phyloP scores from a whole-genome alignment of 1,140 invertebrate genomes.

The Zaprionus camerounensis region DNA sequence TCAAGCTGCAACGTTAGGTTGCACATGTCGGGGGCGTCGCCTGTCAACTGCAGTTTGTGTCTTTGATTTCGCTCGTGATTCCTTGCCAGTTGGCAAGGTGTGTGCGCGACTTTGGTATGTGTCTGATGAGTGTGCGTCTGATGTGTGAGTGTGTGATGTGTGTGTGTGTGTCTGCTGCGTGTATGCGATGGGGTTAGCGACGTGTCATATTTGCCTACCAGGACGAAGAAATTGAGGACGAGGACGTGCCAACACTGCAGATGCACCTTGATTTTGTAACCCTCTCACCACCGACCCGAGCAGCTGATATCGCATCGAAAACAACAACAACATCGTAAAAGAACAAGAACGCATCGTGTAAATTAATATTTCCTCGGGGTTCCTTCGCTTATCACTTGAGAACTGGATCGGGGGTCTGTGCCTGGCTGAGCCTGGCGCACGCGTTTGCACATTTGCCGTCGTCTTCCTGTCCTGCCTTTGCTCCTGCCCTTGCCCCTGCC shows the following conservation, averaged over 20 bases:
- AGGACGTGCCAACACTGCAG: slow-evolving; percentile 65
- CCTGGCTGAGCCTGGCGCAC: slow-evolving; percentile 47
- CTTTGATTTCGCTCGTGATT: slow-evolving; percentile 71
- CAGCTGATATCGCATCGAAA: slow-evolving; percentile 56
- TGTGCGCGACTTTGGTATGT: slow-evolving; percentile 5
- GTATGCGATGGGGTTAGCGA: slow-evolving; percentile 60
- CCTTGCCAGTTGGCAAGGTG: slow-evolving; percentile 42
- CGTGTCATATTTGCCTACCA: slow-evolving; percentile 52
- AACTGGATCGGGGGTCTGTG: slow-evolving; percentile 6
- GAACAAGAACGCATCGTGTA: slow-evolving; percentile 52
- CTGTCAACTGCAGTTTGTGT: slow-evolving; percentile 68
- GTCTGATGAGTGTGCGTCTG: slow-evolving; percentile 1
- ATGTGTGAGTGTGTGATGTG: slow-evolving; percentile 9
- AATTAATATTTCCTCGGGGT: slow-evolving; percentile 76
- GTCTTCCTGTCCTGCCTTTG: slow-evolving; percentile 49
- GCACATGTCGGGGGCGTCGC: slow-evolving; percentile 73
- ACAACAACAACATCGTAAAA: not conserved
- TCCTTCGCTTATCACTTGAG: slow-evolving; percentile 60
- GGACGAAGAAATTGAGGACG: slow-evolving; percentile 36
- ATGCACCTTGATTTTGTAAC: slow-evolving; percentile 59
- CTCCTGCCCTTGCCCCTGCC: slow-evolving; percentile 21
- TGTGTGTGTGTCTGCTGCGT: slow-evolving; percentile 18
- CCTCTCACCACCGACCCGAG: slow-evolving; percentile 10
- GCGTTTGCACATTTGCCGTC: slow-evolving; percentile 65
- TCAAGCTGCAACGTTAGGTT: slow-evolving; percentile 72